Conservation (phyloP, 2,797 vertebrate species). For the Leucoraja ocellata region DNA sequence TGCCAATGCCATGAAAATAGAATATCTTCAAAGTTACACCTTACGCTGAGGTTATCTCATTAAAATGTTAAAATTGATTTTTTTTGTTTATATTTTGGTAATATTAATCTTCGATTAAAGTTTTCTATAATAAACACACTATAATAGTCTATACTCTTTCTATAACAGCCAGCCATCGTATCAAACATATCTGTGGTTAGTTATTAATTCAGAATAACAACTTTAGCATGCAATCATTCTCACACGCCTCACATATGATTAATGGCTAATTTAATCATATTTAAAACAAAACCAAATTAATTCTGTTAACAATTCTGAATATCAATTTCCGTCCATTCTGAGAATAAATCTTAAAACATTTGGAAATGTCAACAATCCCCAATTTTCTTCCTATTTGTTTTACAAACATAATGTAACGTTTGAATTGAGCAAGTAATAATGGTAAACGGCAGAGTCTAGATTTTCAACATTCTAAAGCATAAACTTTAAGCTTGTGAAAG, state of each 20-base stretch:
- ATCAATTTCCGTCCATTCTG: slow-evolving; percentile 7
- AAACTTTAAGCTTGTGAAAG: not conserved
- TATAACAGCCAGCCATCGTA: not conserved
- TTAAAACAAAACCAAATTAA: not conserved
- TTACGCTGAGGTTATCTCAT: not conserved
- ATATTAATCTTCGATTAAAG: not conserved
- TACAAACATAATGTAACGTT: not conserved
- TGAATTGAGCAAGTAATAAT: not conserved
- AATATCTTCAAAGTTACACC: not conserved
- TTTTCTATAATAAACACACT: not conserved
- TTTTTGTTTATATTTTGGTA: not conserved
- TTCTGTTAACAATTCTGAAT: not conserved
- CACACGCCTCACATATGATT: not conserved
- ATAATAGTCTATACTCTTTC: no score
- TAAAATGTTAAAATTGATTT: not conserved
- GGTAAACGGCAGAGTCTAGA: not conserved
- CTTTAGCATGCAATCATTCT: not conserved
- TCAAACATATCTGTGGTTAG: not conserved
- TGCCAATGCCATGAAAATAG: not conserved
- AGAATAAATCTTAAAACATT: not conserved
- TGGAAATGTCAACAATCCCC: not conserved
- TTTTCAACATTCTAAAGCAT: slow-evolving; percentile 1
- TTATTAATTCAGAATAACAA: not conserved
- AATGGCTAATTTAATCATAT: not conserved
- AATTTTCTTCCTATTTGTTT: slow-evolving; percentile 2